Base-by-base conservation (phyloP, 2,113 vertebrate genomes). In the Lampris megalopsis region DNA sequence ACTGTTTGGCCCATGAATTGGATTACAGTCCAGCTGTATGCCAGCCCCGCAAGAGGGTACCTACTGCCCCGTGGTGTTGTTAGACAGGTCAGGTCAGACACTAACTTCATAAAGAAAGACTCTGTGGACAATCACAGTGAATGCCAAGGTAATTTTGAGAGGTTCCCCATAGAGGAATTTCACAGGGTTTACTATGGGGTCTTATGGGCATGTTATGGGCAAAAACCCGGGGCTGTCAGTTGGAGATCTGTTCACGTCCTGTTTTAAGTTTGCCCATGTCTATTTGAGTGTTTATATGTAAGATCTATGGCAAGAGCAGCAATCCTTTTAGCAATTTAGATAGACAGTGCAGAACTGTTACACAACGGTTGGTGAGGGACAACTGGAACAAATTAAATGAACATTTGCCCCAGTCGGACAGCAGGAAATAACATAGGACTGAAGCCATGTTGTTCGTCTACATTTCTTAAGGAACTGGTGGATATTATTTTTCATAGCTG, bases 21-120 rank as follows among this genome's bases (percentile, higher is more conserved):
- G 80, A 92, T 89, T 88, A 88, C 68, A 68, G 49, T 84, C 75
- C 81, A 79, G 70, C 57, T 88, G 79, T 63, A 73, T 57, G 74
- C 63, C 73, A 77, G 75, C 71, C 71, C 54, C 59, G 67, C 61
- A 75, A 71, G 47, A 74, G 68, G 75, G 65, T n/a, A 60, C 6
- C n/a, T 38, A 7, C 10, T 58, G 77, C 60, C 63, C 52, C 60
- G 49, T 64, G 74, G 61, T 77, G 68, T 81, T 82, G 83, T 73
- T 37, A 43, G 48, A 68, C 71, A 65, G 69, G 42, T 50, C 35
- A 81, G 59, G 77, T 61, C 24, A 67, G 63, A 45, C 67, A 41
- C 63, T 73, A 81, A 82, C 78, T 37, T 36, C 52, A 53, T 70
- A 68, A 60, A 68, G 24, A 24, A 71, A 3, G 0, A 82, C 71